Evolutionary conservation across 1,140 invertebrate species (phyloP).

Genomic region (Drosophila nikananu): DNA sequence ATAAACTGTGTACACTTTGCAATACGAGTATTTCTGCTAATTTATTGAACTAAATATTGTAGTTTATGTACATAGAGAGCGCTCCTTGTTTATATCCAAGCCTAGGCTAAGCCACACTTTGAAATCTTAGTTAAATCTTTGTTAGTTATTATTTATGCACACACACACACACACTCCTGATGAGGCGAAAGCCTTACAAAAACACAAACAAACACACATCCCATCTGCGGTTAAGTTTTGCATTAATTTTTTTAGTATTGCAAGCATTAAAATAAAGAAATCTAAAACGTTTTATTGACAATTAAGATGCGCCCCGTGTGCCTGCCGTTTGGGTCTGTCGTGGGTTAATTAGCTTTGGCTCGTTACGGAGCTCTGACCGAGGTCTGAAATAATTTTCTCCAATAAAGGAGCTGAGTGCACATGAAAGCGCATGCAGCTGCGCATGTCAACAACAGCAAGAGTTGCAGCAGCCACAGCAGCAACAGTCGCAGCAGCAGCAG

Average conservation of each 20-base stretch:
- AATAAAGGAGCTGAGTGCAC: conserved; percentile 74
- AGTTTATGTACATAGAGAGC: conserved; percentile 47
- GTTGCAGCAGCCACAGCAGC: conserved; percentile 30
- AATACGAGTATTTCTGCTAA: conserved; percentile 75
- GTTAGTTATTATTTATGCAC: conserved; percentile 83
- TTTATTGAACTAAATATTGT: conserved; percentile 78
- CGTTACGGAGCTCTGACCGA: conserved; percentile 52
- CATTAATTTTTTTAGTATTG: conserved; percentile 73
- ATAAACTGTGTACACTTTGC: conserved; percentile 73
- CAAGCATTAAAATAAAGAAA: conserved; percentile 79
- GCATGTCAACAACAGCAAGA: conserved; percentile 72
- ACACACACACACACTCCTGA: conserved; percentile 47
- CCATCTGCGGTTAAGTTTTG: conserved; percentile 68
- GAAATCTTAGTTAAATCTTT: conserved; percentile 78
- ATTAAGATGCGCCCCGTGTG: conserved; percentile 57
- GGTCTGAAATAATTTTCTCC: conserved; percentile 81
- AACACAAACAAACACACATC: conserved; percentile 42
- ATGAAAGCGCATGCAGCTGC: conserved; percentile 78
- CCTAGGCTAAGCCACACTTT: conserved; percentile 53
- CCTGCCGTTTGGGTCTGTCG: conserved; percentile 37
- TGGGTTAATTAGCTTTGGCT: conserved; percentile 75
- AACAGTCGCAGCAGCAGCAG: conserved; percentile 12
- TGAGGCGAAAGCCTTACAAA: conserved; percentile 16
- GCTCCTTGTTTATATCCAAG: conserved; percentile 51
- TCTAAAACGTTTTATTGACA: conserved; percentile 79